A percentile compares a stretch with the other conserved stretches of the same genome.
Conservation (phyloP, 2,888 invertebrate genomes). For the Acleris laterana region DNA sequence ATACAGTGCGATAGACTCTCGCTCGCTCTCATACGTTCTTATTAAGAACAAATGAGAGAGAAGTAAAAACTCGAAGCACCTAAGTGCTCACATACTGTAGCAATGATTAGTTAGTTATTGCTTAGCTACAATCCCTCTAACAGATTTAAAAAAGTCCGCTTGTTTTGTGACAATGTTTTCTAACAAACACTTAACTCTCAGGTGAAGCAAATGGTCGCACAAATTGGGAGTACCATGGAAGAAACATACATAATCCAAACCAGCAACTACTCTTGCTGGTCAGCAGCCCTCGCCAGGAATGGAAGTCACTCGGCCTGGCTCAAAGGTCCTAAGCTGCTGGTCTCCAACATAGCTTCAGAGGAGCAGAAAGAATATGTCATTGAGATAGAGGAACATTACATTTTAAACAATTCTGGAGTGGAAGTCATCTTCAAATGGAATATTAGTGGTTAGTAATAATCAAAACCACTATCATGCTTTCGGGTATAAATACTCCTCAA, state of each 20-base stretch:
- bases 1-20: too few relatives aligned
- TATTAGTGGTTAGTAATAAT: slow-evolving; percentile 53
- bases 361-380: slow-evolving; percentile 35
- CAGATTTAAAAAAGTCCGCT: too few relatives aligned
- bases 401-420: slow-evolving; percentile 31
- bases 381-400: slow-evolving; percentile 33
- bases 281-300: slow-evolving; percentile 42
- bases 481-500: too few relatives aligned
- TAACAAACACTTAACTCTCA: slow-evolving; percentile 38
- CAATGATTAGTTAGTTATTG: too few relatives aligned
- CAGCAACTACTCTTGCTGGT: slow-evolving; percentile 50
- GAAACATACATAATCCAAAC: background rate
- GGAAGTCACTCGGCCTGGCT: slow-evolving; percentile 51
- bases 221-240: slow-evolving; percentile 23
- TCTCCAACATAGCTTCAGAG: slow-evolving; percentile 37
- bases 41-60: too few relatives aligned
- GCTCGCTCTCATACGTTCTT: too few relatives aligned
- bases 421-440: slow-evolving; percentile 48
- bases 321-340: slow-evolving; percentile 44
- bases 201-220: slow-evolving; percentile 45
- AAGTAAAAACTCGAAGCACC: too few relatives aligned
- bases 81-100: too few relatives aligned
- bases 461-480: background rate
- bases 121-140: too few relatives aligned
- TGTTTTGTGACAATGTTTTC: too few relatives aligned